These are phyloP conservation scores for Dioctria linearis DNA, from an alignment of 2,888 invertebrate genomes.

Conservation along the genomic window DNA sequence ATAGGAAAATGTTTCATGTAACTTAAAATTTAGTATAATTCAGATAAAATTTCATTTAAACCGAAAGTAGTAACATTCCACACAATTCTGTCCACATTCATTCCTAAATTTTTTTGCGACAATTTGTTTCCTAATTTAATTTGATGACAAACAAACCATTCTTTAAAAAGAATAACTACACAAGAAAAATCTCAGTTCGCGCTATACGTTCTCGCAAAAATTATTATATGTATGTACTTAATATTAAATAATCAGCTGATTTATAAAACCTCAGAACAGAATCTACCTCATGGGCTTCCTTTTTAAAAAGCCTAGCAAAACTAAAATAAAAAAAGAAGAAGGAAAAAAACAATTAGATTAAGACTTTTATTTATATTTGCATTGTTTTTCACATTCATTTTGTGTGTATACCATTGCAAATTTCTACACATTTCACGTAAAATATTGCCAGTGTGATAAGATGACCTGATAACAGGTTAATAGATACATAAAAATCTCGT, in stretches of 20 bases:
- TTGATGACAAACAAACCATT: too few relatives aligned
- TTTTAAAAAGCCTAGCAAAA: conserved; percentile 3
- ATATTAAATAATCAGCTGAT: conserved; percentile 35
- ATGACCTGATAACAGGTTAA: not conserved
- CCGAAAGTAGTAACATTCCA: not conserved
- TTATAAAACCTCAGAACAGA: conserved; percentile 4
- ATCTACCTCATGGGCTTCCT: conserved; percentile 41
- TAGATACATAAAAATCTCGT: conserved; percentile 22
- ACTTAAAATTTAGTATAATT: too few relatives aligned
- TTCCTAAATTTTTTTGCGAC: not conserved
- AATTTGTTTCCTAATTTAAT: not conserved
- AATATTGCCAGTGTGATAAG: conserved; percentile 20
- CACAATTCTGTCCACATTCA: not conserved
- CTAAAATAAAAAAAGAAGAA: too few relatives aligned
- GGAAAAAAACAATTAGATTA: conserved; percentile 31
- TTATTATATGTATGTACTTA: conserved; percentile 16
- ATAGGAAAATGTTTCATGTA: too few relatives aligned
- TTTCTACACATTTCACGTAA: conserved; percentile 2
- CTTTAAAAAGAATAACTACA: not conserved
- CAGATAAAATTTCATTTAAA: too few relatives aligned
- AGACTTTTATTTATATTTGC: conserved; percentile 45
- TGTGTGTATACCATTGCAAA: conserved; percentile 35
- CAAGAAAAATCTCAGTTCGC: not conserved
- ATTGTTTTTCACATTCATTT: conserved; percentile 45
- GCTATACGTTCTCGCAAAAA: not conserved